These are phyloP conservation scores for Cepaea nemoralis DNA, from an alignment of 1,140 invertebrate species.

Conservation along the genomic window DNA sequence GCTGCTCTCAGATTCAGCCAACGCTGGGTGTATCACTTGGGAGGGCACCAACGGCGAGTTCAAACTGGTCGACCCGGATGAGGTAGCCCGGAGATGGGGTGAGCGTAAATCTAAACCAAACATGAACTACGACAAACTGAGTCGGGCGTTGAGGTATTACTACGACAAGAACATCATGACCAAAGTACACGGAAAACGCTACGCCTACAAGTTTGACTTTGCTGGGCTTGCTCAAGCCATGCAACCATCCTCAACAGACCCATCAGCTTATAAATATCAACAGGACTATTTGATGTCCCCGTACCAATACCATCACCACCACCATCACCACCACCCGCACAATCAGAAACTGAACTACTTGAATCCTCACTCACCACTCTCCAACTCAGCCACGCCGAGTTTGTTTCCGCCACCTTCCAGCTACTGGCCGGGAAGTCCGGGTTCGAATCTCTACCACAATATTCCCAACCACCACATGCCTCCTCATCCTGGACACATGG, in stretches of 20 bases:
- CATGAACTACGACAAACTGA: conserved; percentile 99
- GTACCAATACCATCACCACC: conserved; percentile 76
- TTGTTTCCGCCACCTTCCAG: conserved; percentile 92
- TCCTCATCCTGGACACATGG: conserved; percentile 56
- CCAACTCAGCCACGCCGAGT: conserved; percentile 71
- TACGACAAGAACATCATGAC: conserved; percentile 79
- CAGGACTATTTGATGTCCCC: conserved; percentile 81
- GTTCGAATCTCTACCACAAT: conserved; percentile 56
- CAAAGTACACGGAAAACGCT: conserved; percentile 83
- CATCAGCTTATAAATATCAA: conserved; percentile 88
- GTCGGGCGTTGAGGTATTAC: conserved; percentile 90
- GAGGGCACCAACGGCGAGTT: conserved; percentile 96
- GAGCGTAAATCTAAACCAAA: conserved; percentile 98
- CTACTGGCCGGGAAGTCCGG: conserved; percentile 85
- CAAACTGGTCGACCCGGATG: conserved; percentile 96
- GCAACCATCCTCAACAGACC: conserved; percentile 68
- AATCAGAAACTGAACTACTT: conserved; percentile 76
- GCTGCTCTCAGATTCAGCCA: conserved; percentile 85
- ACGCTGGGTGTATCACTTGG: conserved; percentile 92
- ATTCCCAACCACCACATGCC: conserved; percentile 58
- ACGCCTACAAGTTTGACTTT: conserved; percentile 99
- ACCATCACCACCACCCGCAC: conserved; percentile 41
- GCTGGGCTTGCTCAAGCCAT: conserved; percentile 74
- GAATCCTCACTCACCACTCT: conserved; percentile 42
- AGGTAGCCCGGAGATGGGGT: conserved; percentile 95